A percentile compares a stretch with the other conserved stretches of the same genome.
Evolutionary conservation across 2,888 invertebrate species (phyloP).

Genomic region (Agrypnus murinus): DNA sequence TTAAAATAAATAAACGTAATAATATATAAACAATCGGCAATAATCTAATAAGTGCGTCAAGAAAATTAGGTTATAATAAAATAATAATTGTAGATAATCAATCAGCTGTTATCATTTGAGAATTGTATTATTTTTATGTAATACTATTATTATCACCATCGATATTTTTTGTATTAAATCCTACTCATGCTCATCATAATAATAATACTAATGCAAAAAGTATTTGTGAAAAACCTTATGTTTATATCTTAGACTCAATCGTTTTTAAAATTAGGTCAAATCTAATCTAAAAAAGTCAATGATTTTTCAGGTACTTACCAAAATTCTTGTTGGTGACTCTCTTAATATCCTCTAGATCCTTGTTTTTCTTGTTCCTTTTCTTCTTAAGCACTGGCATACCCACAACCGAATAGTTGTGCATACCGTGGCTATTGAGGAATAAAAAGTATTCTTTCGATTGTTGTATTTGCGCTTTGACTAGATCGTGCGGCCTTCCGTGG

Average conservation of each 20-base stretch:
- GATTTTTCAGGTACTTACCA: conserved; percentile 61
- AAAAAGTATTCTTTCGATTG: conserved; percentile 76
- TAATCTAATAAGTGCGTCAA: no score
- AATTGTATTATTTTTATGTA: conserved; percentile 16
- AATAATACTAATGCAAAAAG: not conserved
- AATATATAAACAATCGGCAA: no score
- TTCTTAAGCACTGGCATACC: conserved; percentile 73
- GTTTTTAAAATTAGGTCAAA: conserved; percentile 30
- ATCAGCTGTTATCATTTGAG: not conserved
- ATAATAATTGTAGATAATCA: conserved; percentile 6
- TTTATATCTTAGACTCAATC: not conserved
- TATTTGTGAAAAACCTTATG: conserved; percentile 19
- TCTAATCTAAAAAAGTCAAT: conserved; percentile 19
- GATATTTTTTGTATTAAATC: conserved; percentile 23
- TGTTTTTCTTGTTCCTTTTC: conserved; percentile 61
- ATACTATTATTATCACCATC: conserved; percentile 15
- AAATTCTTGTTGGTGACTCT: conserved; percentile 64
- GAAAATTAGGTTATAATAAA: no score
- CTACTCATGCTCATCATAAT: not conserved
- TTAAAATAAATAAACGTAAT: no score
- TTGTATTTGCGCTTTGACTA: conserved; percentile 75
- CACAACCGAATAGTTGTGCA: conserved; percentile 75
- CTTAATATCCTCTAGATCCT: conserved; percentile 59
- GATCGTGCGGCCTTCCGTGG: conserved; percentile 63
- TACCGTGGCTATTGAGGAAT: conserved; percentile 75